Conservation (phyloP, 2,888 invertebrate species). For the Hirtodrosophila trivittata region DNA sequence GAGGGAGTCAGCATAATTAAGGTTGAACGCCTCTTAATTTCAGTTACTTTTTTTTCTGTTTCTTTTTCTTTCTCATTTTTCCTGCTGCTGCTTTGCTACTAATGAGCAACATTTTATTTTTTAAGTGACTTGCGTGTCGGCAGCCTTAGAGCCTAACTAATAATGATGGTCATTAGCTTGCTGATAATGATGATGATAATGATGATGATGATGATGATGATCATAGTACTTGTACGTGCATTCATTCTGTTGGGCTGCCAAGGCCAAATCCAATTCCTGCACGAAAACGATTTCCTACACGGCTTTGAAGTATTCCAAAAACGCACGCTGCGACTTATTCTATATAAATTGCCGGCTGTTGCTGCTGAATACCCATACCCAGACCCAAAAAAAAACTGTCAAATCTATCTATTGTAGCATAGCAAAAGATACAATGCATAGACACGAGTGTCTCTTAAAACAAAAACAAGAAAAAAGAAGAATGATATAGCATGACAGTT, state of each 20-base stretch:
- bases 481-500: constrained; percentile 62
- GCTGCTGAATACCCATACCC: no score
- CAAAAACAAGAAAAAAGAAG: constrained; percentile 22
- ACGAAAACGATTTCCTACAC: no score
- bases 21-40: constrained; percentile 73
- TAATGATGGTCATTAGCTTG: constrained; percentile 39
- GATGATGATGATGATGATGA: constrained; percentile 12
- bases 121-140: constrained; percentile 67
- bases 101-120: constrained; percentile 73
- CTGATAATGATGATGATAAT: constrained; percentile 25
- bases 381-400: no score
- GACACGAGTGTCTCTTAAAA: constrained; percentile 33
- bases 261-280: constrained; percentile 26
- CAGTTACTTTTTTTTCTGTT: constrained; percentile 23
- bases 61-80: neutral
- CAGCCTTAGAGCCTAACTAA: constrained; percentile 35
- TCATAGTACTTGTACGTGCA: constrained; percentile 12
- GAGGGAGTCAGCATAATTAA: constrained; percentile 58
- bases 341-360: no score
- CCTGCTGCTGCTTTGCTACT: constrained; percentile 29
- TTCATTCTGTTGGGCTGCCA: constrained; percentile 2
- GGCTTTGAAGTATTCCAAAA: no score
- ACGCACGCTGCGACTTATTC: no score
- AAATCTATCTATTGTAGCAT: no score
- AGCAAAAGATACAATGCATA: no score